phyloP scores from a whole-genome alignment of 92 coral and sea anemone species.

The Siderastrea radians region DNA sequence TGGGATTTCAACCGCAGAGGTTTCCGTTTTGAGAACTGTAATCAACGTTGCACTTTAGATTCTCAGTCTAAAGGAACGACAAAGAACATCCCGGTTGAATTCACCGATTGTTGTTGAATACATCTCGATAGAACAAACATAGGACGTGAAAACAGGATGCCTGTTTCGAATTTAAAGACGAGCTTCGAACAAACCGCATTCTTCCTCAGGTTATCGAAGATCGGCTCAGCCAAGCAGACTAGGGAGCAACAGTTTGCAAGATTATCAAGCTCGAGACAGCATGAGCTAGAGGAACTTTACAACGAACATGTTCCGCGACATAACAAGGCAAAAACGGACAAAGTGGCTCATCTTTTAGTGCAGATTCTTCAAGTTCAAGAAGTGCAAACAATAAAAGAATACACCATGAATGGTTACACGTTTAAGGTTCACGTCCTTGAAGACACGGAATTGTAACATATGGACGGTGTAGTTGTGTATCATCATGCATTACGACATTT shows the following conservation, averaged over 20 bases:
- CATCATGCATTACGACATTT: constrained; percentile 1
- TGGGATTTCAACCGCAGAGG: neutral
- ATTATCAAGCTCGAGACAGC: constrained; percentile 29
- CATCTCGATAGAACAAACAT: neutral
- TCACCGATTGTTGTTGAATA: no score
- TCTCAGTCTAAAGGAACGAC: no score
- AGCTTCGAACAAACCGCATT: constrained; percentile 42
- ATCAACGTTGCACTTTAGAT: neutral
- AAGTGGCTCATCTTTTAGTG: constrained; percentile 54
- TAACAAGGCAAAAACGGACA: constrained; percentile 42
- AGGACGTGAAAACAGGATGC: constrained; percentile 7
- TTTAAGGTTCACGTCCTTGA: constrained; percentile 70
- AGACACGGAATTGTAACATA: constrained; percentile 68
- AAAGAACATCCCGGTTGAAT: no score
- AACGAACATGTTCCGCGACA: constrained; percentile 29
- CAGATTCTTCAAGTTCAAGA: constrained; percentile 77
- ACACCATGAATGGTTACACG: constrained; percentile 61
- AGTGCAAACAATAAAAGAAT: constrained; percentile 61
- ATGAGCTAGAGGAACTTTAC: constrained; percentile 36
- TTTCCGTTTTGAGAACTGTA: neutral
- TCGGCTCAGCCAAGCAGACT: constrained; percentile 35
- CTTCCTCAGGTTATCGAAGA: constrained; percentile 36
- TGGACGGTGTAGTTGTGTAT: neutral
- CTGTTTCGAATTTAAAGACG: constrained; percentile 40
- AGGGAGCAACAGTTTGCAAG: constrained; percentile 46